Conservation (phyloP, 1,140 invertebrate species). For the Carposina sasakii region DNA sequence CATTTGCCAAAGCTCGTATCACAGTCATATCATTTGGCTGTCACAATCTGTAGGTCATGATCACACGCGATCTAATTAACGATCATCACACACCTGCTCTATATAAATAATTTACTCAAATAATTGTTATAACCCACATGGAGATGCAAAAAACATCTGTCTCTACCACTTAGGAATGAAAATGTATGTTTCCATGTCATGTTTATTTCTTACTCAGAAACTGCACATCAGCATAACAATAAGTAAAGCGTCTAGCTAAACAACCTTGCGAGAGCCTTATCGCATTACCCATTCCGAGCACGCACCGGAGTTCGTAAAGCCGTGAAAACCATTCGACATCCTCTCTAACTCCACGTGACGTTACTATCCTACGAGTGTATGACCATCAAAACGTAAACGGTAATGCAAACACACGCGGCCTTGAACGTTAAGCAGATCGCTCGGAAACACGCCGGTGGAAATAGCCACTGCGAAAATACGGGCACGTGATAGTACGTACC, state of each 20-base stretch:
- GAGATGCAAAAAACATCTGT: no score
- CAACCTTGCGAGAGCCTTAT: slow-evolving; percentile 33
- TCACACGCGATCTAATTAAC: slow-evolving; percentile 22
- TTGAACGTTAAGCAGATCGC: slow-evolving; percentile 65
- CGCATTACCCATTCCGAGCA: slow-evolving; percentile 46
- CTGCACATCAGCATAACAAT: no score
- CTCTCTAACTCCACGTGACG: slow-evolving; percentile 30
- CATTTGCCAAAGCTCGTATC: slow-evolving; percentile 49
- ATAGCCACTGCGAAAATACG: slow-evolving; percentile 63
- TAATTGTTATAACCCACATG: no score
- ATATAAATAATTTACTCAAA: no score
- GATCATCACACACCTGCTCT: slow-evolving; percentile 29
- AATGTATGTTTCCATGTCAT: no score
- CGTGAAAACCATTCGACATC: slow-evolving; percentile 53
- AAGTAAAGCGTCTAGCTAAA: no score
- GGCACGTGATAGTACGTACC: slow-evolving; percentile 66
- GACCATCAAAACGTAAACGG: slow-evolving; percentile 40
- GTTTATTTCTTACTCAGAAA: no score
- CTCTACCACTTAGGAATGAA: no score
- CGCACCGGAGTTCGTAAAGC: slow-evolving; percentile 37
- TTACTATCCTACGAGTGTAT: no score
- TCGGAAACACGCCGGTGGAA: slow-evolving; percentile 66
- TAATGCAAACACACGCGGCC: slow-evolving; percentile 62
- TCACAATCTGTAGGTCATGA: slow-evolving; percentile 50
- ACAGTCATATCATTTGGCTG: slow-evolving; percentile 18